Percentiles rank a stretch among this genome's conserved stretches.
phyloP scores from a whole-genome alignment of 2,113 vertebrate species.

The Xiphophorus couchianus region DNA sequence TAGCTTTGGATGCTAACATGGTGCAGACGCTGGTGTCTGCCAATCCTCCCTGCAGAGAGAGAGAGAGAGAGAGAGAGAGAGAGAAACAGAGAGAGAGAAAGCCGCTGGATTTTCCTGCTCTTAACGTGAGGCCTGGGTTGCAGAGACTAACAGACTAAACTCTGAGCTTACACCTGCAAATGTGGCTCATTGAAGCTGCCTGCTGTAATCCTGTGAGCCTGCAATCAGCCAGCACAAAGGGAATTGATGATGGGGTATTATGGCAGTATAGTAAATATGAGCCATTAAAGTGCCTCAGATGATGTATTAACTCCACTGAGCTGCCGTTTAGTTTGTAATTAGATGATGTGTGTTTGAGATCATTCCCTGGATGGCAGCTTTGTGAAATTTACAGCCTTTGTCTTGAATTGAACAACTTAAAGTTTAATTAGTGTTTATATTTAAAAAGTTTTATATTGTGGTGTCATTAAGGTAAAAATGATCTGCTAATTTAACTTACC shows the following conservation, averaged over 20 bases:
- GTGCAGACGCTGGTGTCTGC: no score
- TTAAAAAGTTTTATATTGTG: slow-evolving; percentile 7
- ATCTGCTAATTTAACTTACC: slow-evolving; percentile 24
- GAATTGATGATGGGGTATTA: slow-evolving; percentile 70
- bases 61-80: no score
- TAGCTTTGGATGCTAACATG: slow-evolving; percentile 36
- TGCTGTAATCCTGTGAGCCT: slow-evolving; percentile 64
- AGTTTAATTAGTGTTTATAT: slow-evolving; percentile 56
- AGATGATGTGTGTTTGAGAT: slow-evolving; percentile 62
- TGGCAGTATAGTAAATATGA: slow-evolving; percentile 60
- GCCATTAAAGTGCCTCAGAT: slow-evolving; percentile 66
- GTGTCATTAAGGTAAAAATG: slow-evolving; percentile 31
- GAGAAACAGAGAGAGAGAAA: slow-evolving; percentile 5
- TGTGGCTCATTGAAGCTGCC: slow-evolving; percentile 44
- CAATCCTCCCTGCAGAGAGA: no score
- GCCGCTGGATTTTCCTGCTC: slow-evolving; percentile 37
- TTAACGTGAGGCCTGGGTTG: slow-evolving; percentile 33
- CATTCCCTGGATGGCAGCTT: slow-evolving; percentile 37
- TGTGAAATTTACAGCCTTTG: slow-evolving; percentile 34
- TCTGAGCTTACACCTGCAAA: slow-evolving; percentile 63
- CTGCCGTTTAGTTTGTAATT: slow-evolving; percentile 71
- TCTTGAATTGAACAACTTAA: slow-evolving; percentile 39
- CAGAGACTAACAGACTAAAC: slow-evolving; percentile 23
- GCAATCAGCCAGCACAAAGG: slow-evolving; percentile 62
- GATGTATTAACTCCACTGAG: slow-evolving; percentile 53